Evolutionary conservation across 2,888 invertebrate species (phyloP), one percentile per base, ranked within the genome.

Genomic region (Brassicogethes aeneus): DNA sequence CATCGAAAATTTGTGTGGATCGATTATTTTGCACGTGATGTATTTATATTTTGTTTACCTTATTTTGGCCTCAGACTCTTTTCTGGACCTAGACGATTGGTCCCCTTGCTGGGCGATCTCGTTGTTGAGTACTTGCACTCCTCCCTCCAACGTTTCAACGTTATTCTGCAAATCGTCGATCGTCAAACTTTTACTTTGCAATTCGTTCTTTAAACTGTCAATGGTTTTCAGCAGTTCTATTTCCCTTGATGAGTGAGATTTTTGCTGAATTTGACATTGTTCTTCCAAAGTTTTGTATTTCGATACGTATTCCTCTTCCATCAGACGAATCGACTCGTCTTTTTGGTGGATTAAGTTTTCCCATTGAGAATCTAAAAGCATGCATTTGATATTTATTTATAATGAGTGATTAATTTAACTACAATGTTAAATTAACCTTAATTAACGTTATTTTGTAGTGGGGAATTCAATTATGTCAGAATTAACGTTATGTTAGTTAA

Each of bases 301-400:
- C 1, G 72, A 70, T 7, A 73, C 64, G 55, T 79, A 80, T 53
- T 79, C 77, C 39, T 72, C 66, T 66, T 79, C 79, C 64, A 79
- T 73, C 34, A 75, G 62, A 40, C 73, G 65, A 8, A 80, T 68
- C 32, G 79, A 78, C 51, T 68, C 74, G 57, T 76, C 77, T 56
- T 80, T 79, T 60, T 80, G 79, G 37, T 69, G 65, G 61, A 76
- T 75, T 47, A 80, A 73, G 51, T 74, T 74, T 44, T 77, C 76
- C 78, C 79, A 79, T 62, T 79, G 79, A 2, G 75, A 71, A 50
- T 80, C 79, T 80, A 63, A 29, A 52, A 44, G 43, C 5, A 23
- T n/a, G n/a, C n/a, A n/a, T n/a, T n/a, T n/a, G n/a, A n/a, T n/a
- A n/a, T n/a, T n/a, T n/a, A n/a, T n/a, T n/a, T n/a, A n/a, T 16